These are phyloP conservation scores for Anguilla pacifica DNA, from an alignment of 2,797 vertebrate species.

Conservation along the genomic window DNA sequence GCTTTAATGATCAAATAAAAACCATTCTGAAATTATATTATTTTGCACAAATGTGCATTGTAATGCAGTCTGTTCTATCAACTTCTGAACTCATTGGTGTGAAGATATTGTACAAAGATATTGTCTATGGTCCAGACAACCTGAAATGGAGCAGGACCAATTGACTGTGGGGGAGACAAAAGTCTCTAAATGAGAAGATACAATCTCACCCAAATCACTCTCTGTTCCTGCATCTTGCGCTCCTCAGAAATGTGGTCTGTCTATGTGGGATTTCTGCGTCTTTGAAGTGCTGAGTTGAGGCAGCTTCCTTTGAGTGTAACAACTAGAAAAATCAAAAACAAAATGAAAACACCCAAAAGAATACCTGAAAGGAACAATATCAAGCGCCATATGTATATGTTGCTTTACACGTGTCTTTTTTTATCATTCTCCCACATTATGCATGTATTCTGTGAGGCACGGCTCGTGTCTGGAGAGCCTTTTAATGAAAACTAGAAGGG, in stretches of 20 bases:
- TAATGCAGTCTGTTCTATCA: not conserved
- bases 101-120: not conserved
- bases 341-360: slow-evolving; percentile 51
- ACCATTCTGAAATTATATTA: not conserved
- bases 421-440: slow-evolving; percentile 68
- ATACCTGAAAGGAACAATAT: slow-evolving; percentile 57
- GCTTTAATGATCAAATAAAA: not conserved
- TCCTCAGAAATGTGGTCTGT: slow-evolving; percentile 62
- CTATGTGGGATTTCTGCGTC: slow-evolving; percentile 63
- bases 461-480: slow-evolving; percentile 68
- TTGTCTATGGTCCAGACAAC: not conserved
- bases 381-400: slow-evolving; percentile 73
- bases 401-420: slow-evolving; percentile 72
- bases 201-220: slow-evolving; percentile 54
- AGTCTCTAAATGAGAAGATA: slow-evolving; percentile 68
- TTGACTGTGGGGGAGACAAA: slow-evolving; percentile 56
- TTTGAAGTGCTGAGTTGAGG: slow-evolving; percentile 70
- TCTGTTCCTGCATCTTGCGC: slow-evolving; percentile 57
- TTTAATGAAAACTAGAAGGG: slow-evolving; percentile 68
- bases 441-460: slow-evolving; percentile 72
- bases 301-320: slow-evolving; percentile 75
- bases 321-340: slow-evolving; percentile 69
- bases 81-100: not conserved
- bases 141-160: not conserved
- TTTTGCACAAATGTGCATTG: not conserved